Percentiles rank a stretch among this genome's conserved stretches.
Evolutionary conservation across 1,140 invertebrate species (phyloP).

Genomic region (Drosophila simulans): DNA sequence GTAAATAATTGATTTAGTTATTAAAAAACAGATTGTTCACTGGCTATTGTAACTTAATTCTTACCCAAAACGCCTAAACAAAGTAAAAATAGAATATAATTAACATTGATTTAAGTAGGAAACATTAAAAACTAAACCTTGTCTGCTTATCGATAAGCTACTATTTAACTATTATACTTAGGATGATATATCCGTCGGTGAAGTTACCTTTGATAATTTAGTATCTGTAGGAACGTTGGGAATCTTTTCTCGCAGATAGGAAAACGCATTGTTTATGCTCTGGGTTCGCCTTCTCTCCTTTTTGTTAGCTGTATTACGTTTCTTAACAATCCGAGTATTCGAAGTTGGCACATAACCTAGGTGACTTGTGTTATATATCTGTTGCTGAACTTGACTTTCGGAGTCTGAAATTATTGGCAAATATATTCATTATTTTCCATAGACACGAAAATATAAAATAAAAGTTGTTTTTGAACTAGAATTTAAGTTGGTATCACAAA

Average conservation of each 20-base stretch:
- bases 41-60: no score
- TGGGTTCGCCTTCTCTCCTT: slow-evolving; percentile 96
- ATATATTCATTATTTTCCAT: background rate
- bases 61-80: background rate
- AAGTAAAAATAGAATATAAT: background rate
- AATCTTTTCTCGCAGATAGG: slow-evolving; percentile 95
- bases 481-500: background rate
- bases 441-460: background rate
- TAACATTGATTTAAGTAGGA: background rate
- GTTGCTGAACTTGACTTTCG: slow-evolving; percentile 45
- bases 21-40: no score
- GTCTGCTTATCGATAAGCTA: no score
- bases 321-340: slow-evolving; percentile 88
- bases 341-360: slow-evolving; percentile 56
- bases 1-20: no score
- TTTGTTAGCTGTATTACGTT: slow-evolving; percentile 94
- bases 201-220: slow-evolving; percentile 92
- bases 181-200: background rate
- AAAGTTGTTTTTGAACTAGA: background rate
- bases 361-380: slow-evolving; percentile 48
- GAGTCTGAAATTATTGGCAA: slow-evolving; percentile 43
- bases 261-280: slow-evolving; percentile 97
- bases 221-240: slow-evolving; percentile 98
- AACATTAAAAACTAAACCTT: background rate
- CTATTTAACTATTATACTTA: no score